phyloP scores from a whole-genome alignment of 2,797 vertebrate species.

The Apogon talboti region DNA sequence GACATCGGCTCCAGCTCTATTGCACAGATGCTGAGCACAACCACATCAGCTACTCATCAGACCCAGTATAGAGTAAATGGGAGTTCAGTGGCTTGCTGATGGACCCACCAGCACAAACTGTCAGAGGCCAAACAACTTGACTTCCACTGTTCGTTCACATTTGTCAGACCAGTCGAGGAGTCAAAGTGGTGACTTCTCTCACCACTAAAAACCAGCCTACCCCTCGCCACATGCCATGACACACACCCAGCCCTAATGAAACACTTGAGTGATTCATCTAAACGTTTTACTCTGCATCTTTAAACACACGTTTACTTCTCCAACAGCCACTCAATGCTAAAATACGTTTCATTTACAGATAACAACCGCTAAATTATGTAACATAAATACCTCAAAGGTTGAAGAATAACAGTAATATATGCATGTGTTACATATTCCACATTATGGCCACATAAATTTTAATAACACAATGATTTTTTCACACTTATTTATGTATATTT shows the following conservation, averaged over 20 bases:
- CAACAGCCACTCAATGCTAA: neutral
- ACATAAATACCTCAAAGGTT: neutral
- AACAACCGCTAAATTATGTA: conserved; percentile 1
- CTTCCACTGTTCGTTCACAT: neutral
- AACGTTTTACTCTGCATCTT: neutral
- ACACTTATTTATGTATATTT: too few relatives aligned
- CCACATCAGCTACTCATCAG: neutral
- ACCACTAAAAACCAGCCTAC: conserved; percentile 1
- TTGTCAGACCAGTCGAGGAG: neutral
- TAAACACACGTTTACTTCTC: neutral
- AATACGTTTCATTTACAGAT: conserved; percentile 5
- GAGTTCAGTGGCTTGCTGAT: neutral
- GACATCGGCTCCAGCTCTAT: too few relatives aligned
- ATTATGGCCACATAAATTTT: too few relatives aligned
- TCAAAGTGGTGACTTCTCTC: neutral
- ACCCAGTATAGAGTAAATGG: neutral
- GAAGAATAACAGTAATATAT: conserved; percentile 19
- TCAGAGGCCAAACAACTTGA: neutral
- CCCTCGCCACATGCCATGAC: neutral
- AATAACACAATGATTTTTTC: too few relatives aligned
- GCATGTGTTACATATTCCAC: neutral
- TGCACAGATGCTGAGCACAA: too few relatives aligned
- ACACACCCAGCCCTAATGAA: neutral
- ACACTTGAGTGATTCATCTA: neutral
- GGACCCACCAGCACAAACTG: neutral